Conservation (phyloP, 1,140 invertebrate species). For the Chironomus tepperi region DNA sequence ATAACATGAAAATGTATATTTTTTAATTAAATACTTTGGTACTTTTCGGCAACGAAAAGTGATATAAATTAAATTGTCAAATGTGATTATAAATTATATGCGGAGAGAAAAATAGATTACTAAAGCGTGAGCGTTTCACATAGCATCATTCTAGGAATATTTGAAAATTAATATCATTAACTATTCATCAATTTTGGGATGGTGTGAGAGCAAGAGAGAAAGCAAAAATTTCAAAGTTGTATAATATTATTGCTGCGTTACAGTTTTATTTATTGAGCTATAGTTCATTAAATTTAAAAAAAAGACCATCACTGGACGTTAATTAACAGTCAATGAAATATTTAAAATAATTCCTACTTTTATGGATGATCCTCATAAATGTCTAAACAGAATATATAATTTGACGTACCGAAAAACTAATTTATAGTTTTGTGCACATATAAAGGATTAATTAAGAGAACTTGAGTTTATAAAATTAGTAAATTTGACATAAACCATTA, state of each 20-base stretch:
- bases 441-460: conserved; percentile 9
- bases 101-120: not conserved
- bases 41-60: not conserved
- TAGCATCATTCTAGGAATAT: not conserved
- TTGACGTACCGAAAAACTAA: not conserved
- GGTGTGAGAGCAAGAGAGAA: not conserved
- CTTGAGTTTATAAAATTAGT: not conserved
- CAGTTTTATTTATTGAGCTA: too few relatives aligned
- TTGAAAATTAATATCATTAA: conserved; percentile 10
- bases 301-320: too few relatives aligned
- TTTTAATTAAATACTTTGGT: conserved; percentile 18
- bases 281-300: too few relatives aligned
- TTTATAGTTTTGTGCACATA: not conserved
- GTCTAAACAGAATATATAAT: too few relatives aligned
- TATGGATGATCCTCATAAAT: too few relatives aligned
- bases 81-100: conserved; percentile 21
- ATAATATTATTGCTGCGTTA: not conserved
- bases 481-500: not conserved
- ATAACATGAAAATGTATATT: not conserved
- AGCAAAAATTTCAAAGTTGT: not conserved
- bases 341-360: too few relatives aligned
- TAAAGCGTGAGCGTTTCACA: not conserved
- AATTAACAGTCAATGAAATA: too few relatives aligned
- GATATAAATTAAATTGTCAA: conserved; percentile 24
- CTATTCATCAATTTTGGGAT: not conserved